phyloP scores from a whole-genome alignment of 2,797 vertebrate genomes.

The Enteromius fasciolatus region DNA sequence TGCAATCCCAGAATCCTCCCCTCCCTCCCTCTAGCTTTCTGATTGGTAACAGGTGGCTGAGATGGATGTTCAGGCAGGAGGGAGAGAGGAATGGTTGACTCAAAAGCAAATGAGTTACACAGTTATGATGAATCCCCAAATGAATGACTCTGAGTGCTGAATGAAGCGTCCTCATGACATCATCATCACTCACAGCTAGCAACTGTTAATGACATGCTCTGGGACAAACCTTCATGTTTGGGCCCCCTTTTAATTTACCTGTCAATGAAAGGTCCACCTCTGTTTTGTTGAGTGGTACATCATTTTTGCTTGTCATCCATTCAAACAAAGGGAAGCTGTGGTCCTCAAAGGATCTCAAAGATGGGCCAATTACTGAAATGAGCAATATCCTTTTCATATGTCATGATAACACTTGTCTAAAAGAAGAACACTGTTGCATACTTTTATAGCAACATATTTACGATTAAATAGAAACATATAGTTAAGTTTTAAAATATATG shows the following conservation, averaged over 20 bases:
- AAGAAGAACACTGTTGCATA: neutral
- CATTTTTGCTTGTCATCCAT: neutral
- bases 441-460: neutral
- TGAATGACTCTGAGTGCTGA: neutral
- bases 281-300: neutral
- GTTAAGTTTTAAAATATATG: too few species aligned
- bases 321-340: neutral
- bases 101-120: constrained; percentile 34
- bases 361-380: neutral
- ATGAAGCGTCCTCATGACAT: constrained; percentile 22
- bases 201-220: constrained; percentile 34
- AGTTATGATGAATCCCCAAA: constrained; percentile 28
- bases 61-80: constrained; percentile 59
- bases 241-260: neutral
- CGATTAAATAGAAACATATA: too few species aligned
- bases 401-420: neutral
- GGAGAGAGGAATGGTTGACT: constrained; percentile 50
- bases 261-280: neutral
- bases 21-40: constrained; percentile 40
- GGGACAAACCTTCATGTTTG: constrained; percentile 13
- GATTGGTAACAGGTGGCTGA: constrained; percentile 67
- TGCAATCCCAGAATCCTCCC: constrained; percentile 37
- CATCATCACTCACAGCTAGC: constrained; percentile 49
- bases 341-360: neutral
- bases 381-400: neutral